Conservation (phyloP, 2,113 vertebrate species). For the Nannospalax galili region DNA sequence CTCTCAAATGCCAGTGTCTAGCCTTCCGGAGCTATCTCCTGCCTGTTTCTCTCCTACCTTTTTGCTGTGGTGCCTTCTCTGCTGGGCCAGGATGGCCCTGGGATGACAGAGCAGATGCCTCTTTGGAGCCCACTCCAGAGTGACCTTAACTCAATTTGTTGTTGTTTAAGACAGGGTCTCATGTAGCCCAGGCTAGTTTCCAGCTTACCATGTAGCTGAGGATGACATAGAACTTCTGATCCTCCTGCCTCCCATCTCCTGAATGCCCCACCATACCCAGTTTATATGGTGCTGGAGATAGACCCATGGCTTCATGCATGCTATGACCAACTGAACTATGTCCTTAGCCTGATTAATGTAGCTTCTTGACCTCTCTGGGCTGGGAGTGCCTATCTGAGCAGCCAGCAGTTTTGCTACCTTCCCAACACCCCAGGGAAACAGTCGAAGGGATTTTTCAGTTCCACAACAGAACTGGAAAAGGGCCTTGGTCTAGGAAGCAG, state of each 20-base stretch:
- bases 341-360: background rate
- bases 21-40: conserved; percentile 14
- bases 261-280: background rate
- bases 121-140: background rate
- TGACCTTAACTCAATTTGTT: background rate
- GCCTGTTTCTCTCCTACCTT: conserved; percentile 71
- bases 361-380: background rate
- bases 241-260: background rate
- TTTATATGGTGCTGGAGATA: no score
- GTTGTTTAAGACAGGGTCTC: background rate
- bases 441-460: background rate
- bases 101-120: background rate
- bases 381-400: background rate
- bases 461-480: background rate
- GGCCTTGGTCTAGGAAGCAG: background rate
- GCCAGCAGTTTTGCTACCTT: background rate
- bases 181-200: background rate
- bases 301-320: background rate
- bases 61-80: rapidly evolving
- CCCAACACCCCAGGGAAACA: background rate
- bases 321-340: background rate
- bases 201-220: background rate
- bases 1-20: conserved; percentile 67
- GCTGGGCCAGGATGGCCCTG: background rate
- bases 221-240: background rate